Base-by-base conservation (phyloP, 1,140 invertebrate species). In the Octopus bimaculoides region DNA sequence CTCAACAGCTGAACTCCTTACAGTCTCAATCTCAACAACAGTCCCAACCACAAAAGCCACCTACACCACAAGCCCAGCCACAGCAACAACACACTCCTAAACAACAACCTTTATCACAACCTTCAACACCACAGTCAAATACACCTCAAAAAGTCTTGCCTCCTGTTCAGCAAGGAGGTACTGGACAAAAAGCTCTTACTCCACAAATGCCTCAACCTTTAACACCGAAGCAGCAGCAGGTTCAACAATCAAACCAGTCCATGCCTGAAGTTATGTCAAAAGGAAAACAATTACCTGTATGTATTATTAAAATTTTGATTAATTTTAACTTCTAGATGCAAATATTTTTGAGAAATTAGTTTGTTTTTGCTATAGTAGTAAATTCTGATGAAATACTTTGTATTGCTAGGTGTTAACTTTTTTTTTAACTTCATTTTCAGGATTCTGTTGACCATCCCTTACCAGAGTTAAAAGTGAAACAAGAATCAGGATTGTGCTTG, bases 111-210 rank as follows among this genome's bases (percentile, higher is more conserved):
- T 41, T 55, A 61, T 76, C 52, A 8, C 75, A 26, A 74, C 53
- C 56, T 75, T 52, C 69, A 71, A 54, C 52, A 77, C 81, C 78
- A 55, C 81, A 82, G 56, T 82, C 82, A 52, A 81, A 84, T 56
- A 83, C 83, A 8, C 75, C 84, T 77, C 79, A 80, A n/a, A 83
- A 85, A 77, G 83, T 84, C 5, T 61, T 85, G 77, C 81, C 81
- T 55, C 81, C 81, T 14, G 71, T 81, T 52, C 71, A 76, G 41
- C 79, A 75, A 20, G 78, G 79, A 8, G 80, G 80, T 9, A 71
- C 9, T 81, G 79, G 8, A 76, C 79, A 77, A 79, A 81, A 74
- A 79, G 80, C 41, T 78, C 79, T 54, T 78, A 78, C 74, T 79
- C 79, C 56, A 78, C 83, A 14, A 79, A 78, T 52, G 54, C 77